Evolutionary conservation across 2,888 invertebrate species (phyloP).

Genomic region (Brachynemurus nebulosus): DNA sequence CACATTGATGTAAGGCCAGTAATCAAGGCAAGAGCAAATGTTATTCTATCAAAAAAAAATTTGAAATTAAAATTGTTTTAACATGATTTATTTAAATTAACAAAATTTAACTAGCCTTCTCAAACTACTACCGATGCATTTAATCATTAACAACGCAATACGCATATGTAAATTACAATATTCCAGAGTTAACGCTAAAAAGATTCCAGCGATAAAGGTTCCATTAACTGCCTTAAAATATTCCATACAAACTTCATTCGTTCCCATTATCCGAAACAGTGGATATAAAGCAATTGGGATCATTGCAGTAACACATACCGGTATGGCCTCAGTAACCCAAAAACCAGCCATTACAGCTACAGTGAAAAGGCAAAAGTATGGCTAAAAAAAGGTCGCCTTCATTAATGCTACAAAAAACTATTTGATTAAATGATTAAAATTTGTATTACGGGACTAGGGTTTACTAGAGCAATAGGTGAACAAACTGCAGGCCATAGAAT

Average conservation of each 20-base stretch:
- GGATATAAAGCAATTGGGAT: constrained; percentile 29
- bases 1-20: constrained; percentile 94
- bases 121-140: constrained; percentile 60
- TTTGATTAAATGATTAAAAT: too few relatives aligned
- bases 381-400: too few relatives aligned
- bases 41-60: constrained; percentile 51
- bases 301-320: constrained; percentile 28
- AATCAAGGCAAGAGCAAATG: constrained; percentile 72
- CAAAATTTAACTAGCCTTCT: constrained; percentile 46
- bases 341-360: constrained; percentile 28
- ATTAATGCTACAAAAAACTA: too few relatives aligned
- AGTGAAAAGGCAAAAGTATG: constrained; percentile 26
- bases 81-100: too few relatives aligned
- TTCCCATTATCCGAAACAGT: constrained; percentile 26
- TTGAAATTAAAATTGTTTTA: too few relatives aligned
- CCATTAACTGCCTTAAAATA: constrained; percentile 57
- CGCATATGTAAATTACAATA: constrained; percentile 79
- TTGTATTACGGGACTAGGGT: too few relatives aligned
- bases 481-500: too few relatives aligned
- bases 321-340: constrained; percentile 31
- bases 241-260: constrained; percentile 18
- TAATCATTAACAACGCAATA: constrained; percentile 71
- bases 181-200: constrained; percentile 84
- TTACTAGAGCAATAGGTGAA: too few relatives aligned
- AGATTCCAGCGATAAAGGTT: constrained; percentile 81